Percentiles rank a stretch among this genome's conserved stretches.
phyloP scores from a whole-genome alignment of 2,113 vertebrate species.

The Panthera leo region DNA sequence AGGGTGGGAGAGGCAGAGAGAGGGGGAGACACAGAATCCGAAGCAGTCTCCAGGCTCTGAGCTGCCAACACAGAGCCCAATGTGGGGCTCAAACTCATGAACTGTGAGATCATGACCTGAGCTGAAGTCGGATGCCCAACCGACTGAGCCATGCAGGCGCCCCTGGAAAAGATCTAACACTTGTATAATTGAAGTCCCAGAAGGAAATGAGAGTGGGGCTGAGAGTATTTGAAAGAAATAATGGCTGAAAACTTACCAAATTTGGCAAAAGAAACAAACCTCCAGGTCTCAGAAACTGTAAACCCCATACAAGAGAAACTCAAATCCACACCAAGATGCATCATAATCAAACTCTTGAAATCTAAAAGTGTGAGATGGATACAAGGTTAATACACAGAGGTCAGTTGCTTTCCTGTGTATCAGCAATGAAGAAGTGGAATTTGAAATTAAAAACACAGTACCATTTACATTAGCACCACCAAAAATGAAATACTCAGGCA shows the following conservation, averaged over 20 bases:
- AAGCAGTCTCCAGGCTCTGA: too few species aligned
- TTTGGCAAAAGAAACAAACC: conserved; percentile 15
- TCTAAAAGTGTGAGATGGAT: neutral
- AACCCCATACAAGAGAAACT: neutral
- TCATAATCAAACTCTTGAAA: conserved; percentile 6
- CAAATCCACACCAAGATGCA: neutral
- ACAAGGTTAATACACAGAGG: neutral
- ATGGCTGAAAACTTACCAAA: neutral
- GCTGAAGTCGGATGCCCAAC: too few species aligned
- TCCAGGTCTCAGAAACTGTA: neutral
- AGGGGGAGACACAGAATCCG: too few species aligned
- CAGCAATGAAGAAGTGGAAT: neutral
- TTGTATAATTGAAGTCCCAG: neutral
- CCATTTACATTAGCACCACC: neutral
- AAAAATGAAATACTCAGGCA: neutral
- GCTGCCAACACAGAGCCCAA: too few species aligned
- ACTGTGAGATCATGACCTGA: too few species aligned
- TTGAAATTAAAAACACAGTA: neutral
- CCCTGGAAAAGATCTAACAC: neutral
- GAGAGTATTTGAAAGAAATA: conserved; percentile 26
- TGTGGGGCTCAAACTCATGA: too few species aligned
- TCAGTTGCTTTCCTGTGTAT: neutral
- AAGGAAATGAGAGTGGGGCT: neutral
- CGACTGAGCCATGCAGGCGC: too few species aligned
- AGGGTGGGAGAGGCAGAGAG: too few species aligned